These are phyloP conservation scores for Xiphias gladius DNA, from an alignment of 2,113 vertebrate species.

Conservation along the genomic window DNA sequence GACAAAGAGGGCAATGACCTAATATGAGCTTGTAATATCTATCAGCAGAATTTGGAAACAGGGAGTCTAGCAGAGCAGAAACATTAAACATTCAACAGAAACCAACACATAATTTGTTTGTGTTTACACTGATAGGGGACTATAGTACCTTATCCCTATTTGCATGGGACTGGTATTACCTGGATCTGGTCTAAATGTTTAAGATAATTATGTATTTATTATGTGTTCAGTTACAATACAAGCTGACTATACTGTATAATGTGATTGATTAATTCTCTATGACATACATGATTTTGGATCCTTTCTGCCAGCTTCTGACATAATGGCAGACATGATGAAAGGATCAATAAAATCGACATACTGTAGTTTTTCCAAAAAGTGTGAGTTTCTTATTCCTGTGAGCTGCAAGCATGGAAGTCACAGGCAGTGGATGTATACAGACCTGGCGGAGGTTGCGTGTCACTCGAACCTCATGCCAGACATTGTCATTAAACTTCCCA, in stretches of 20 bases:
- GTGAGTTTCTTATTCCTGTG: background rate
- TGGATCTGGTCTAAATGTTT: background rate
- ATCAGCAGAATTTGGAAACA: constrained; percentile 10
- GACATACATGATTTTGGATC: background rate
- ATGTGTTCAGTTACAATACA: background rate
- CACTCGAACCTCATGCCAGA: constrained; percentile 93
- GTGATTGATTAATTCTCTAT: background rate
- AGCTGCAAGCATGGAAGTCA: background rate
- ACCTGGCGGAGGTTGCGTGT: constrained; percentile 98
- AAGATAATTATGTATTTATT: background rate
- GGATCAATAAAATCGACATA: background rate
- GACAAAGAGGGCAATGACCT: constrained; percentile 50
- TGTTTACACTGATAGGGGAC: constrained; percentile 12
- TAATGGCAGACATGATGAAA: background rate
- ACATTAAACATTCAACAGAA: constrained; percentile 37
- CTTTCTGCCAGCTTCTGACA: background rate
- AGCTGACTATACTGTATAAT: background rate
- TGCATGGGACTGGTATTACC: background rate
- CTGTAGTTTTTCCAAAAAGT: background rate
- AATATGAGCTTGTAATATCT: constrained; percentile 45
- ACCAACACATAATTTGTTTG: constrained; percentile 3
- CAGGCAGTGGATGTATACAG: constrained; percentile 25
- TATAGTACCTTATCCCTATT: background rate
- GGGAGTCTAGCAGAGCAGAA: constrained; percentile 31
- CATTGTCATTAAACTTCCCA: constrained; percentile 94